Base-by-base conservation (phyloP, 1,140 invertebrate genomes). In the Sycobia sp. region DNA sequence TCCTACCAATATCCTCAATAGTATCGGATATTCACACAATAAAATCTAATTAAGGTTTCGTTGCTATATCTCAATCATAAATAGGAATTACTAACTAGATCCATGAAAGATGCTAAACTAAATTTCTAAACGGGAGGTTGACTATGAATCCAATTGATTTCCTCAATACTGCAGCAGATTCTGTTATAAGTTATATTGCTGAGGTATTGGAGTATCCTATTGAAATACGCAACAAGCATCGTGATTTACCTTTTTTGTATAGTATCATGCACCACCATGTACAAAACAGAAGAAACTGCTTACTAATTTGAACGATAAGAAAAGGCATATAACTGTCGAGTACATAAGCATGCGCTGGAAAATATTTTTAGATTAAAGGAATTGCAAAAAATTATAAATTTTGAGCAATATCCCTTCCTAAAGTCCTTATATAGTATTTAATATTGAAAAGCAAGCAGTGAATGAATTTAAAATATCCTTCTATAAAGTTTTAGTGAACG, bases 401-500 rank as follows among this genome's bases (percentile, higher is more conserved):
- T 82, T 68, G 65, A 73, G 54, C 75, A 82, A 67, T 62, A 47
- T 22, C n/a, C 44, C 57, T 81, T 75, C 73, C 38, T 82, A n/a
- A 67, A 72, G 63, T n/a, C 36, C 59, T 11, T 78, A 79, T 51
- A 79, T 81, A 34, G 76, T 79, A 18, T 58, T 79, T 13, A 81
- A 80, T 73, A 79, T 72, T 25, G 56, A 50, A 71, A 34, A 56
- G 76, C 67, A 51, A 68, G 59, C 27, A 70, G 55, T 67, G 32
- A 70, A 68, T 66, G 58, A 71, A 25, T 76, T 75, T 68, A 70
- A 76, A 47, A 73, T 68, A 53, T 51, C 71, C 44, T 72, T 73
- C 38, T 71, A 64, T 49, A 75, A 76, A 66, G 44, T 76, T n/a
- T 67, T 77, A 55, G 81, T 77, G 55, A 82, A 82, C 61, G 55